Conservation (phyloP, 2,888 invertebrate species). For the Ditula angustiorana region DNA sequence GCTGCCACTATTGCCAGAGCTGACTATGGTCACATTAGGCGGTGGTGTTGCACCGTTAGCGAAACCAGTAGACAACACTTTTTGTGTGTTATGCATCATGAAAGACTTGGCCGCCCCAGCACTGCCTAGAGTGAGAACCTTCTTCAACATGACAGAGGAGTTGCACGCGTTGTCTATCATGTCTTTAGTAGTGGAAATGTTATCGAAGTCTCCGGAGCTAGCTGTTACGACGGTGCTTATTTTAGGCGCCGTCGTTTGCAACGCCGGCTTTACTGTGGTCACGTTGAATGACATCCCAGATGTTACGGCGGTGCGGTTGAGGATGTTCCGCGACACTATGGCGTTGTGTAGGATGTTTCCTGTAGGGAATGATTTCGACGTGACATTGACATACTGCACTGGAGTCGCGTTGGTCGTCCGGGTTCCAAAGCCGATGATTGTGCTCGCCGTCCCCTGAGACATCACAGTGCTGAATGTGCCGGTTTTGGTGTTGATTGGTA, state of each 20-base stretch:
- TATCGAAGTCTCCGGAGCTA: constrained; percentile 69
- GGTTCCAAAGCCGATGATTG: constrained; percentile 78
- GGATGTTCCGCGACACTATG: constrained; percentile 78
- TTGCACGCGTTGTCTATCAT: constrained; percentile 83
- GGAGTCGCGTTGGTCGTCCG: constrained; percentile 74
- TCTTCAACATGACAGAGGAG: constrained; percentile 82
- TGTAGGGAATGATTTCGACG: constrained; percentile 79
- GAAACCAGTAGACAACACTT: constrained; percentile 77
- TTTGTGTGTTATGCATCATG: constrained; percentile 83
- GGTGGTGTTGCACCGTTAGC: constrained; percentile 77
- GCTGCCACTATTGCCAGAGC: constrained; percentile 69
- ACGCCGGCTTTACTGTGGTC: constrained; percentile 66
- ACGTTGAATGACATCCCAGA: constrained; percentile 74
- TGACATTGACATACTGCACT: constrained; percentile 77
- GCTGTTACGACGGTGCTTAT: constrained; percentile 66
- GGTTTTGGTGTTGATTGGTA: constrained; percentile 76
- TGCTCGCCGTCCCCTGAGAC: constrained; percentile 80
- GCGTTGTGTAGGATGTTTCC: constrained; percentile 82
- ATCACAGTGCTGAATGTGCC: constrained; percentile 79
- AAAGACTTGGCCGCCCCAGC: constrained; percentile 78
- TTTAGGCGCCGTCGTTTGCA: constrained; percentile 71
- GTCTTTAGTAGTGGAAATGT: constrained; percentile 79
- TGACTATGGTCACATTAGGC: constrained; percentile 80
- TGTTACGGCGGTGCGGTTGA: constrained; percentile 66
- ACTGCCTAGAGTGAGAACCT: constrained; percentile 80